Base-by-base conservation (phyloP, 2,113 vertebrate species). In the Numenius arquata region DNA sequence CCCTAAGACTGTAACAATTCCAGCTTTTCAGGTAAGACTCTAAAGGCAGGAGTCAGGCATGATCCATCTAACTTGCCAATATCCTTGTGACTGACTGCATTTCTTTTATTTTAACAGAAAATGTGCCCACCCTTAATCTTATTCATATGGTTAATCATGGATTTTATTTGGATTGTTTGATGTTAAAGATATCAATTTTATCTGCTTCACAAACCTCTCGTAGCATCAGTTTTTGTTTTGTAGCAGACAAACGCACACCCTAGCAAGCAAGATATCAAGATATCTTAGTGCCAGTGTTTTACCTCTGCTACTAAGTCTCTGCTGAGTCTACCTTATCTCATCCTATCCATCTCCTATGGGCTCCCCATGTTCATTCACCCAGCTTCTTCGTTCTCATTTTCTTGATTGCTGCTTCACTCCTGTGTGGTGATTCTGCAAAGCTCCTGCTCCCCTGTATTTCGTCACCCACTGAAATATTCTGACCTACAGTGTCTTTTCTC, bases 181-280 rank as follows among this genome's bases (percentile, higher is more conserved):
- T 41, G 8, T 41, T 61, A 66, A 56, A 75, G 25, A 22, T 62
- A 2, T 6, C 40, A 53, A 32, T 27, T 67, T 25, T 12, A 58
- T 43, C 38, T 92, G 36, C 58, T 72, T 84, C 6, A 3, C 47
- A 84, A 72, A 47, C 19, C 3, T 77, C 23, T 72, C n/a, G 20
- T 29, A 72, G 20, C 45, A 67, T 67, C 34, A 38, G 1, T 71
- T 88, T 65, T 53, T 68, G 30, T 58, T 53, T 67, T 41, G 12
- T 48, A 36, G 15, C 13, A 4, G 11, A 6, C 15, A 20, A n/a
- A n/a, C n/a, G n/a, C 15, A 3, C 4, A 1, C 0, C 8, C 18
- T 5, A 14, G 29, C 7, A 79, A 72, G 18, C 53, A 45, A 67
- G 15, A 3, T 56, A 5, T n/a, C 40, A 45, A 66, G 15, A 2